Evolutionary conservation across 2,113 vertebrate species (phyloP).

Genomic region (Orthonyx spaldingii): DNA sequence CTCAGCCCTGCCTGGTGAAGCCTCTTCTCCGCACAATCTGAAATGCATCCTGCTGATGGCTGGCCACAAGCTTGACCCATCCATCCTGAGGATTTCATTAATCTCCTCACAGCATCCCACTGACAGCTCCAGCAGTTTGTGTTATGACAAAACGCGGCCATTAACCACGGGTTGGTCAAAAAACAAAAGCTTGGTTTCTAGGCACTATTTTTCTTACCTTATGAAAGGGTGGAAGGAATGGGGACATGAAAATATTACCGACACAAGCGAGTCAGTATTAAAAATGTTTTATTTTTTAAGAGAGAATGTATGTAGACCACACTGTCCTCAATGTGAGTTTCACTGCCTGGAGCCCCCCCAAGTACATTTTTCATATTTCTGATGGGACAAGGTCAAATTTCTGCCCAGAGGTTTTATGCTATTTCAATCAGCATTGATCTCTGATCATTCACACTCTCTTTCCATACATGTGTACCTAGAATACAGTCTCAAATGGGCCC

Average conservation of each 20-base stretch:
- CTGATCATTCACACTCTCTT: neutral
- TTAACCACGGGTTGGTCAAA: neutral
- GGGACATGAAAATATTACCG: constrained; percentile 23
- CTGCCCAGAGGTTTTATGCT: neutral
- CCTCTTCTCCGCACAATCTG: neutral
- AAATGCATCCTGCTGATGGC: neutral
- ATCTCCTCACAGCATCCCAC: neutral
- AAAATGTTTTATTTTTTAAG: constrained; percentile 31
- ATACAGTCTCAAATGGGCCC: neutral
- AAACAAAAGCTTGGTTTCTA: constrained; percentile 37
- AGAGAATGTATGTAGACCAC: neutral
- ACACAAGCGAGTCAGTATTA: constrained; percentile 39
- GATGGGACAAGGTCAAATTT: neutral
- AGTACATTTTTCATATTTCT: neutral
- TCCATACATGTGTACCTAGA: neutral
- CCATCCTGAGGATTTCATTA: neutral
- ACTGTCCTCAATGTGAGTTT: neutral
- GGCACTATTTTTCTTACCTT: constrained; percentile 28
- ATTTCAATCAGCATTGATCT: neutral
- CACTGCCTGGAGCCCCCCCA: neutral
- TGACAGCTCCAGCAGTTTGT: constrained; percentile 7
- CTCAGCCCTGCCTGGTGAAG: neutral
- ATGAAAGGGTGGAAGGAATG: neutral
- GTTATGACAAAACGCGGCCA: neutral
- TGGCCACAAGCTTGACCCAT: constrained; percentile 13